Evolutionary conservation across 2,888 invertebrate species (phyloP), one percentile per base, ranked within the genome.

Genomic region (Endomychus coccineus): DNA sequence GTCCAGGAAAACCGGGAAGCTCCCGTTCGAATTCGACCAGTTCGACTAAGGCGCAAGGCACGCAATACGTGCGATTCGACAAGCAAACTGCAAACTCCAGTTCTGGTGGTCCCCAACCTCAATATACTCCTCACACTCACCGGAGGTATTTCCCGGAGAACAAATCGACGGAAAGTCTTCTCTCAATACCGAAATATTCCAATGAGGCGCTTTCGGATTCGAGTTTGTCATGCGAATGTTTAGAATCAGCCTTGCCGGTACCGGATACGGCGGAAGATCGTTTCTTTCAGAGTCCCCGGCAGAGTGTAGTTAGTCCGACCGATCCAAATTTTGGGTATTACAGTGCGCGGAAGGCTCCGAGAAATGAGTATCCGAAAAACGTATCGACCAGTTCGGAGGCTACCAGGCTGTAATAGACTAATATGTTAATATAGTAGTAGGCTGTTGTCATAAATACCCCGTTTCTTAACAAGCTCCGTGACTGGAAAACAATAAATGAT

Each of bases 111-210:
- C 44, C 43, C 28, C 55, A 56, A 28, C 59, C 56, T 2, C 58
- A 58, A 45, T 66, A 73, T 49, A 69, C 70, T 43, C 71, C 74
- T 46, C 71, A 71, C 53, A 50, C 57, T 10, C 64, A 64, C 36
- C 48, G 64, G 38, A 53, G 62, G 36, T 62, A 77, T 61, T 66
- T 78, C 60, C 65, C 78, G 59, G 62, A 84, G 1, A 85, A 82
- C 1, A 87, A 88, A 59, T 87, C 87, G 1, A 85, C 86, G 0
- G 87, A 88, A 61, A 86, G 83, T 57, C 69, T 88, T 12, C 69
- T 83, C 12, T 73, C 82, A 25, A 74, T 78, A 11, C 73, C 80
- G 2, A 78, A 79, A 47, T 79, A 79, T 56, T 74, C 74, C 35
- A 28, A 29, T 5, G 34, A 34, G 15, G 27, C 25, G 29, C 70